phyloP scores from a whole-genome alignment of 2,888 invertebrate genomes.

The Eupithecia inturbata region DNA sequence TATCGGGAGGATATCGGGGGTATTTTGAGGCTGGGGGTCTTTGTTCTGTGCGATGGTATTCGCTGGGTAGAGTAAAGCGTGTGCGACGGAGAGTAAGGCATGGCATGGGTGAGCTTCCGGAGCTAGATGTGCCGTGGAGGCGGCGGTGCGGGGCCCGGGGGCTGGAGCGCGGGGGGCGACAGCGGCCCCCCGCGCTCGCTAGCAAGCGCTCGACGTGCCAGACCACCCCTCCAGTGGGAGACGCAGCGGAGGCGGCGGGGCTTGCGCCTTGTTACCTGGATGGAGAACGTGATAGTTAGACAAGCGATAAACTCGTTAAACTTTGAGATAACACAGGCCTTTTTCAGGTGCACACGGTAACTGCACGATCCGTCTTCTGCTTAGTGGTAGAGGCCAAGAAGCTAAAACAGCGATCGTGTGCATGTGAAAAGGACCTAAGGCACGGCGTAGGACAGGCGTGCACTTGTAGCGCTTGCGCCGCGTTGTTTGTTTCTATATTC shows the following conservation, averaged over 20 bases:
- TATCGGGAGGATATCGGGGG: slow-evolving; percentile 56
- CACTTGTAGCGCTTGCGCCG: neutral
- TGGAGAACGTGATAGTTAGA: slow-evolving; percentile 10
- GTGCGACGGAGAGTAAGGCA: slow-evolving; percentile 68
- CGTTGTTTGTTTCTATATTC: neutral
- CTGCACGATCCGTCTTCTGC: neutral
- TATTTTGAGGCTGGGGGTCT: slow-evolving; percentile 16
- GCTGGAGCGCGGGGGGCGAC: slow-evolving; percentile 55
- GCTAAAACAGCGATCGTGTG: neutral
- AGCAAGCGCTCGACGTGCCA: slow-evolving; percentile 82
- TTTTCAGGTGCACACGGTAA: neutral
- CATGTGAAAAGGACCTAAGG: neutral
- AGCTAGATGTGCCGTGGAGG: slow-evolving; percentile 54
- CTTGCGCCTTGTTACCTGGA: slow-evolving; percentile 84
- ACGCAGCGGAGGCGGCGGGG: slow-evolving; percentile 85
- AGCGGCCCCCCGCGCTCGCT: slow-evolving; percentile 76
- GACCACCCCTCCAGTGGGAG: slow-evolving; percentile 84
- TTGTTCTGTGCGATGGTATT: slow-evolving; percentile 53
- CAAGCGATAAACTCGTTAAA: neutral
- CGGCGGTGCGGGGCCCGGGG: slow-evolving; percentile 37
- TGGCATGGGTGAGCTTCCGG: slow-evolving; percentile 68
- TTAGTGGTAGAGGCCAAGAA: too few species aligned
- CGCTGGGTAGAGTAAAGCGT: slow-evolving; percentile 70
- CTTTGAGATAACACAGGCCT: neutral
- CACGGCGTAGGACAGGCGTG: neutral